These are phyloP conservation scores for Hofmannophila pseudospretella DNA, from an alignment of 2,888 invertebrate species.

Conservation along the genomic window DNA sequence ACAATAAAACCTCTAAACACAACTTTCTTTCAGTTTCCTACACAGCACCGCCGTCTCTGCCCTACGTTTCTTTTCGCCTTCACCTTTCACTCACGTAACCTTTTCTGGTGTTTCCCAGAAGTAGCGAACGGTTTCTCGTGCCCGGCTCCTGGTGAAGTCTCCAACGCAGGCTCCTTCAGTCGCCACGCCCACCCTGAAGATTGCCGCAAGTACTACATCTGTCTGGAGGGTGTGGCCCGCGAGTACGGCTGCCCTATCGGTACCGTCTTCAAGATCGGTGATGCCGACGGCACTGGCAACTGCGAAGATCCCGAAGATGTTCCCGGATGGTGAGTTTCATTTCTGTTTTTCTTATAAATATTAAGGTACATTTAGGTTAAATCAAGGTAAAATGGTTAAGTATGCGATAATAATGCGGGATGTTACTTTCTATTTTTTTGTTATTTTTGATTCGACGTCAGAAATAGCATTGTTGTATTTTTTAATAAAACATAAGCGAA, in stretches of 20 bases:
- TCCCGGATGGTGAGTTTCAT: slow-evolving; percentile 90
- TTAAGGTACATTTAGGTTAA: too few relatives aligned
- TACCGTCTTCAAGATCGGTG: slow-evolving; percentile 96
- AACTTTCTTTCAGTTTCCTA: slow-evolving; percentile 28
- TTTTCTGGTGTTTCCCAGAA: slow-evolving; percentile 79
- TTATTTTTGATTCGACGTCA: too few relatives aligned
- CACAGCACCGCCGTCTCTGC: slow-evolving; percentile 30
- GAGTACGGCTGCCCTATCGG: slow-evolving; percentile 98
- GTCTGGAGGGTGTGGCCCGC: slow-evolving; percentile 91
- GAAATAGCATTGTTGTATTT: too few relatives aligned
- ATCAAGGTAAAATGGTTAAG: too few relatives aligned
- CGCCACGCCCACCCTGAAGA: slow-evolving; percentile 96
- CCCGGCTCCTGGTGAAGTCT: slow-evolving; percentile 89
- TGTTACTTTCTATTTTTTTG: too few relatives aligned
- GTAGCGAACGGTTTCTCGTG: slow-evolving; percentile 94
- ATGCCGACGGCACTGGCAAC: slow-evolving; percentile 92
- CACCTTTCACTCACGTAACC: slow-evolving; percentile 50
- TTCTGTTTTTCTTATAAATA: background rate
- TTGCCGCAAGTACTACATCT: slow-evolving; percentile 97
- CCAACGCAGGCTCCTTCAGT: slow-evolving; percentile 92
- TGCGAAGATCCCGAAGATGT: slow-evolving; percentile 97
- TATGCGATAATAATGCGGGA: too few relatives aligned
- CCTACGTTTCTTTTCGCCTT: slow-evolving; percentile 46
- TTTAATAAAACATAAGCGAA: too few relatives aligned
- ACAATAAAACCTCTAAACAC: slow-evolving; percentile 17